phyloP scores from a whole-genome alignment of 2,888 invertebrate species.

The Steinernema scapterisci region DNA sequence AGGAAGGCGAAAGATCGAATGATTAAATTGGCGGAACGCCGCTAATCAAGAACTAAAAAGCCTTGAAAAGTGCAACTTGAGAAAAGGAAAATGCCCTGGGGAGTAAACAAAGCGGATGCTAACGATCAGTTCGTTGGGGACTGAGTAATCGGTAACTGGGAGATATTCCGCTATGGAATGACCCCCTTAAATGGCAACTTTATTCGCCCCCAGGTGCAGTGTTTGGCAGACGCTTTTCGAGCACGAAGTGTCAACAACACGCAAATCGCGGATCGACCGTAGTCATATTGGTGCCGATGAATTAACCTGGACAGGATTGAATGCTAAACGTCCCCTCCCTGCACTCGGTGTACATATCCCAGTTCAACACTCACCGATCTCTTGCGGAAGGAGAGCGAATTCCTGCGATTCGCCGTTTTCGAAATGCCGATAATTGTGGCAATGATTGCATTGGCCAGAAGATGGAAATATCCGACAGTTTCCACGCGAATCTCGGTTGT shows the following conservation, averaged over 20 bases:
- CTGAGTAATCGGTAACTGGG: too few species aligned
- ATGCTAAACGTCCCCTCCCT: too few species aligned
- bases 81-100: not conserved
- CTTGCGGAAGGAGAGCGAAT: not conserved
- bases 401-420: not conserved
- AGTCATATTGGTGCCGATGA: too few species aligned
- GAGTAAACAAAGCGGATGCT: not conserved
- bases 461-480: slow-evolving; percentile 35
- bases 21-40: slow-evolving; percentile 21
- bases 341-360: too few species aligned
- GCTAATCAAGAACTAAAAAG: not conserved
- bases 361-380: slow-evolving; percentile 12
- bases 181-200: too few species aligned
- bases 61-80: slow-evolving; percentile 29
- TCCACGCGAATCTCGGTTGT: slow-evolving; percentile 4
- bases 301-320: too few species aligned
- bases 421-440: slow-evolving; percentile 28
- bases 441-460: slow-evolving; percentile 36
- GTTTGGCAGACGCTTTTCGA: too few species aligned
- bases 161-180: too few species aligned
- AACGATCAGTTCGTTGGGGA: too few species aligned
- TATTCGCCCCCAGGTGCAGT: too few species aligned
- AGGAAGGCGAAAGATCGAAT: not conserved
- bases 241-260: too few species aligned
- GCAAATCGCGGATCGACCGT: too few species aligned